Evolutionary conservation across 2,888 invertebrate genomes (phyloP), one percentile per base, ranked within the genome.

Genomic region (Callinectes sapidus): DNA sequence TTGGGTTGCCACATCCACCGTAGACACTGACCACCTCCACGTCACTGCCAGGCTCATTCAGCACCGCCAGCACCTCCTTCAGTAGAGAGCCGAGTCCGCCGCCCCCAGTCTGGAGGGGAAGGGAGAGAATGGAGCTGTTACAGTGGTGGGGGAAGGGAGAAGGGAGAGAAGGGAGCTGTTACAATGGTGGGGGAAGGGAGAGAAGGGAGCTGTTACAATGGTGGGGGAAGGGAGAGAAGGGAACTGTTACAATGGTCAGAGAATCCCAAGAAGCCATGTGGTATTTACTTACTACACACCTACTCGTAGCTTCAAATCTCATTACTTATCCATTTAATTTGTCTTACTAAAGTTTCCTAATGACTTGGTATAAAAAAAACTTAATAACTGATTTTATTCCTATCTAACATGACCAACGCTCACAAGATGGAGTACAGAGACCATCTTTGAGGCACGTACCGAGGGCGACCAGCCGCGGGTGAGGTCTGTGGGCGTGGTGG

Each of bases 401-500:
- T 23, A 10, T 23, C 16, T 39, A 39, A 61, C 18, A 48, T 10
- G 48, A 48, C 48, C 10, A 48, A 8, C 8, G 48, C 10, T 48
- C 48, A 61, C 61, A 61, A 23, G 61, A 61, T 3, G 16, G 61
- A 61, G 89, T 48, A 18, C 23, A 1, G 23, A 8, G 18, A 16
- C 13, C 14, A 0, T 2, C 23, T 13, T 23, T 61, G 61, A 0
- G 35, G 6, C 32, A 35, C 55, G 89, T 66, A 94, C 94, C 85
- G 42, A 81, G 2, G 94, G 94, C 6, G 90, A 88, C 94, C 94
- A 94, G 3, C 90, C 93, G 55, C 85, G 61, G 39, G 91, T 89
- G 54, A 94, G 94, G 86, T 86, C 42, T 13, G 85, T n/a, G 61
- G 94, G 93, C 54, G 93, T 93, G 87, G 92, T 86, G 87, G 93